phyloP scores from a whole-genome alignment of 2,797 vertebrate genomes.

The Coluber constrictor region DNA sequence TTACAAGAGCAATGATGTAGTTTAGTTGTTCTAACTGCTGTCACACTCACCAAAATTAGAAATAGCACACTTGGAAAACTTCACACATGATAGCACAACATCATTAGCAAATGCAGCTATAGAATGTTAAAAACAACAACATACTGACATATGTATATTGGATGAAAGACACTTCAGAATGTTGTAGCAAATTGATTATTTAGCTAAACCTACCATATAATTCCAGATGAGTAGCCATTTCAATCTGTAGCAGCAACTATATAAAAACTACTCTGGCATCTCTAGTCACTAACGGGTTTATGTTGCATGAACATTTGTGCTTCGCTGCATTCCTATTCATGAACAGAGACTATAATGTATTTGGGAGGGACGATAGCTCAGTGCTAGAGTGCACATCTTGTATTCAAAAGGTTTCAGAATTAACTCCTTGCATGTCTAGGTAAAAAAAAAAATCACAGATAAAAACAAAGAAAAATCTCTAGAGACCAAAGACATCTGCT shows the following conservation, averaged over 20 bases:
- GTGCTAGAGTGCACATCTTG: not conserved
- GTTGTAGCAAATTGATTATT: not conserved
- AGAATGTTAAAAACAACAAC: not conserved
- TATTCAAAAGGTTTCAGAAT: not conserved
- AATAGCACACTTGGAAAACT: not conserved
- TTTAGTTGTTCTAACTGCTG: conserved; percentile 3
- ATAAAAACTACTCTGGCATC: not conserved
- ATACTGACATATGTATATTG: not conserved
- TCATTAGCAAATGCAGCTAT: not conserved
- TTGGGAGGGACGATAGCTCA: not conserved
- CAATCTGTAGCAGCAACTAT: conserved; percentile 1
- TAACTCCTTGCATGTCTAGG: not conserved
- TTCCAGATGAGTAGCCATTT: conserved; percentile 5
- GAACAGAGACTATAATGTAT: not conserved
- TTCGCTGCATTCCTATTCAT: not conserved
- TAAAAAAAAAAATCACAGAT: not conserved
- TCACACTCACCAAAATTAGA: conserved; percentile 15
- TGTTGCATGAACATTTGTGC: not conserved
- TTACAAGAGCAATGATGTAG: conserved; percentile 38
- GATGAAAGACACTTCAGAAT: not conserved
- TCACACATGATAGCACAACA: conserved; percentile 13
- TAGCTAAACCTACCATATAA: conserved; percentile 1
- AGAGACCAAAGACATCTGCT: not conserved
- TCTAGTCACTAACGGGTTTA: not conserved
- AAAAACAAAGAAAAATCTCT: not conserved